Evolutionary conservation across 2,797 vertebrate genomes (phyloP).

Genomic region (Neostethus bicornis): DNA sequence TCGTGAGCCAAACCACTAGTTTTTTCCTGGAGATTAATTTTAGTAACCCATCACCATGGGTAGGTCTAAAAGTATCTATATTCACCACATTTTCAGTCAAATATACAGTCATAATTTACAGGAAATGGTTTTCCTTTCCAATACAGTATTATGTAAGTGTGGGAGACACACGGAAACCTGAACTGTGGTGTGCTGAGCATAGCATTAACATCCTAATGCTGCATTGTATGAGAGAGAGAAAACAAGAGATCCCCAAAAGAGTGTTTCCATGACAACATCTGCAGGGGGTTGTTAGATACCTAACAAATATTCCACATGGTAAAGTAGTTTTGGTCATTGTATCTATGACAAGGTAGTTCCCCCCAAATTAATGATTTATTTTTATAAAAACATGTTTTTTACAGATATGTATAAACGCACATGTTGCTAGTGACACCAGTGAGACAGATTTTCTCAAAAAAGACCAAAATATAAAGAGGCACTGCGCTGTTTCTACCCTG

Average conservation of each 20-base stretch:
- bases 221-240: conserved; percentile 54
- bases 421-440: conserved; percentile 17
- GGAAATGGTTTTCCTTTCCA: conserved; percentile 54
- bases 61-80: not conserved
- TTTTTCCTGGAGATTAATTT: too few species aligned
- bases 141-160: conserved; percentile 61
- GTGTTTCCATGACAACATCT: conserved; percentile 84
- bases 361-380: conserved; percentile 23
- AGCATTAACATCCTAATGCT: conserved; percentile 68
- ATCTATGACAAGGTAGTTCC: conserved; percentile 33
- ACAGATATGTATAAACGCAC: conserved; percentile 17
- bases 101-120: conserved; percentile 27
- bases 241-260: conserved; percentile 65
- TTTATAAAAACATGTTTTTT: not conserved
- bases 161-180: conserved; percentile 65
- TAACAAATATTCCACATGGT: conserved; percentile 64
- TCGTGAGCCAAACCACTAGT: too few species aligned
- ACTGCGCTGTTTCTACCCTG: conserved; percentile 24
- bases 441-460: conserved; percentile 23
- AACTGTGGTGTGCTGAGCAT: conserved; percentile 55
- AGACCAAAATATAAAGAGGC: conserved; percentile 22
- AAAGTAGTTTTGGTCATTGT: conserved; percentile 54
- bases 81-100: conserved; percentile 14
- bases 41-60: not conserved
- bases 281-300: conserved; percentile 77